phyloP scores from a whole-genome alignment of 2,888 invertebrate genomes.

The Dryococelus australis region DNA sequence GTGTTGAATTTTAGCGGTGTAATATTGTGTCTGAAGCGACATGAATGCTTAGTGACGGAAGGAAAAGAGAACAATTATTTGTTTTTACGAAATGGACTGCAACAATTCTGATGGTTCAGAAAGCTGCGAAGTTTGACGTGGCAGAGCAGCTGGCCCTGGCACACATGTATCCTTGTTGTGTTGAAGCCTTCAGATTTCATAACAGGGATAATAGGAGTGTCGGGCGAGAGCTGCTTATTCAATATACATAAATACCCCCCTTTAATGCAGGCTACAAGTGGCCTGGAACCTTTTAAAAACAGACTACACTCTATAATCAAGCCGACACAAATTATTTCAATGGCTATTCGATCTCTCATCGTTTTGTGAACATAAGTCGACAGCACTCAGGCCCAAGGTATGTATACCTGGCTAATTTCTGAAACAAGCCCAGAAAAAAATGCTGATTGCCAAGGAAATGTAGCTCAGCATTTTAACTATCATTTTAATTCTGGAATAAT shows the following conservation, averaged over 20 bases:
- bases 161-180: neutral
- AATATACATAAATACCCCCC: slow-evolving; percentile 16
- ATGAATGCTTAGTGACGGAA: too few relatives aligned
- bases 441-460: neutral
- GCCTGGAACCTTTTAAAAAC: slow-evolving; percentile 16
- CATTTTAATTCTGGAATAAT: neutral
- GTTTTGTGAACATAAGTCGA: neutral
- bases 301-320: slow-evolving; percentile 16
- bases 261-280: slow-evolving; percentile 4
- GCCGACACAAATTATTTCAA: slow-evolving; percentile 16
- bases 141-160: neutral
- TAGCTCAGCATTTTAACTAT: slow-evolving; percentile 16
- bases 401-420: slow-evolving; percentile 9
- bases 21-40: too few relatives aligned
- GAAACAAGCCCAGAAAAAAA: neutral
- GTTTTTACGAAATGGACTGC: too few relatives aligned
- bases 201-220: slow-evolving; percentile 1
- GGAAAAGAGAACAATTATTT: too few relatives aligned
- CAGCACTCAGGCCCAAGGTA: neutral
- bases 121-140: neutral
- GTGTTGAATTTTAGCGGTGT: too few relatives aligned
- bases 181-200: neutral
- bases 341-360: slow-evolving; percentile 16
- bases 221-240: slow-evolving; percentile 9
- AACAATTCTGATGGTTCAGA: too few relatives aligned